Evolutionary conservation across 2,888 invertebrate species (phyloP).

Genomic region (Agrypnus murinus): DNA sequence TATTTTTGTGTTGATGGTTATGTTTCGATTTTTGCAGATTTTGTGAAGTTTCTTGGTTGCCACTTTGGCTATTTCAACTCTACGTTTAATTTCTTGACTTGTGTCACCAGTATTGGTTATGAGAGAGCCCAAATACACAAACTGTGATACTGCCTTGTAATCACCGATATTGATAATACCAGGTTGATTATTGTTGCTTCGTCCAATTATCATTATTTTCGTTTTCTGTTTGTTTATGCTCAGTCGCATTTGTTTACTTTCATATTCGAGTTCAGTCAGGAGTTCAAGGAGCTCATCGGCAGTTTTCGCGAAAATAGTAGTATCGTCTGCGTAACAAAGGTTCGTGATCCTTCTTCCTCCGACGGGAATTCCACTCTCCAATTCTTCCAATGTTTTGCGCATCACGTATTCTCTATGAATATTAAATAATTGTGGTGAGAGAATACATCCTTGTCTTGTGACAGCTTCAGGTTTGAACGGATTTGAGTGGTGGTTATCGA

Average conservation of each 20-base stretch:
- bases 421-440: conserved; percentile 13
- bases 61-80: neutral
- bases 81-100: neutral
- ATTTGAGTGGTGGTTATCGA: conserved; percentile 12
- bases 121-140: conserved; percentile 3
- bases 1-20: neutral
- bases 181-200: neutral
- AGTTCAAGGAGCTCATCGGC: neutral
- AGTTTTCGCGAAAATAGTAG: neutral
- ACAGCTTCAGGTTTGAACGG: neutral
- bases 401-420: conserved; percentile 13
- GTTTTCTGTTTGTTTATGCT: conserved; percentile 5
- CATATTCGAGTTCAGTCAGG: no score
- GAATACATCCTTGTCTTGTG: conserved; percentile 6
- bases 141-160: neutral
- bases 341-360: neutral
- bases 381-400: neutral
- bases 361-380: neutral
- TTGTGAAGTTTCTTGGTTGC: neutral
- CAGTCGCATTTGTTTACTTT: no score
- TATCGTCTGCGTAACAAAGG: no score
- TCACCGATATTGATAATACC: neutral
- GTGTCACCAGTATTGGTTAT: conserved; percentile 1
- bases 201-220: neutral
- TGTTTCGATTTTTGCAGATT: neutral